Evolutionary conservation across 2,113 vertebrate genomes (phyloP).

Genomic region (Zapus hudsonius): DNA sequence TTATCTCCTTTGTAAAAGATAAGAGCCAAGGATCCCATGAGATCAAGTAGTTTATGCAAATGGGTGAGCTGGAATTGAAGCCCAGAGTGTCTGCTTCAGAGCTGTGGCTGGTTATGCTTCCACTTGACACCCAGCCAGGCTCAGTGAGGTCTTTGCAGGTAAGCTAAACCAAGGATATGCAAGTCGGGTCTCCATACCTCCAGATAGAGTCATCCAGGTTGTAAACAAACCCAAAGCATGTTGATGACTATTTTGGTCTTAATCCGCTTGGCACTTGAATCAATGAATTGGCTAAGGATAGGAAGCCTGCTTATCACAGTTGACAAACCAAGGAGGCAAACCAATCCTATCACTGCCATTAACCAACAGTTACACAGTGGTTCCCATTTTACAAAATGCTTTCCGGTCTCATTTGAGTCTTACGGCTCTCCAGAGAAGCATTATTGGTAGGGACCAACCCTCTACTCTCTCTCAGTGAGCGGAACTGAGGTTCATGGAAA

Average conservation of each 20-base stretch:
- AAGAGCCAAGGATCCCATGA: slow-evolving; percentile 33
- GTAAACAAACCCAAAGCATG: slow-evolving; percentile 39
- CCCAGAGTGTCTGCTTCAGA: slow-evolving; percentile 49
- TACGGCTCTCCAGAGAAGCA: background rate
- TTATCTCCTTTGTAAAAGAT: slow-evolving; percentile 14
- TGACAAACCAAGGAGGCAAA: background rate
- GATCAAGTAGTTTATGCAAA: slow-evolving; percentile 56
- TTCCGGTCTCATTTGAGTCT: background rate
- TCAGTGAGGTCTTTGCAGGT: slow-evolving; percentile 21
- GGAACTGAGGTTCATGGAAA: slow-evolving; percentile 49
- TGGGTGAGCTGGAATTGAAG: slow-evolving; percentile 29
- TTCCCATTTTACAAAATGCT: background rate
- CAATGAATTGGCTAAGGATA: slow-evolving; percentile 25
- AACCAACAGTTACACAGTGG: background rate
- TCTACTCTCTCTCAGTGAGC: slow-evolving; percentile 18
- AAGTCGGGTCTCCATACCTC: background rate
- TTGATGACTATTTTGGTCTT: slow-evolving; percentile 40
- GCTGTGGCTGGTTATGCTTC: background rate
- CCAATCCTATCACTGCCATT: background rate
- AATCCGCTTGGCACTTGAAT: slow-evolving; percentile 40
- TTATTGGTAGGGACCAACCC: background rate
- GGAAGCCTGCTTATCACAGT: background rate
- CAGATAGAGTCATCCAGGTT: slow-evolving; percentile 3
- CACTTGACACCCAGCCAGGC: background rate
- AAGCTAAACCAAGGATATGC: background rate